phyloP scores from a whole-genome alignment of 2,888 invertebrate genomes.

The Drosophila diplacantha region DNA sequence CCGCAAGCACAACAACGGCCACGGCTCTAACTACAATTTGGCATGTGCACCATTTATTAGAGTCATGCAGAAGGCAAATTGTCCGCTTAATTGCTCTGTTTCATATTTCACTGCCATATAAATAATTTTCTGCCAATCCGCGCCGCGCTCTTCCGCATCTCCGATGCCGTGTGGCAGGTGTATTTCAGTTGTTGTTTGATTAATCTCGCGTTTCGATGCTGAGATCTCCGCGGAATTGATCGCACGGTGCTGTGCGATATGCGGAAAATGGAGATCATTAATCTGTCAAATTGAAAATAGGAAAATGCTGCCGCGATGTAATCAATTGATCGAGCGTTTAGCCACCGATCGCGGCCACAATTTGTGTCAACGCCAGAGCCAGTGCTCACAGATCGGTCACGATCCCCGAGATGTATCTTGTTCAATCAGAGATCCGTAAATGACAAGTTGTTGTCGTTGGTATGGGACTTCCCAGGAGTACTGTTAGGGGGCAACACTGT shows the following conservation, averaged over 20 bases:
- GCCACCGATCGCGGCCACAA: conserved; percentile 16
- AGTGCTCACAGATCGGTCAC: conserved; percentile 6
- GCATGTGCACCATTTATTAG: conserved; percentile 69
- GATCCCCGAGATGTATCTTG: conserved; percentile 7
- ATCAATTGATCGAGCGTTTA: conserved; percentile 16
- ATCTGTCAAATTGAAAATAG: conserved; percentile 33
- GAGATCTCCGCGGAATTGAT: conserved; percentile 24
- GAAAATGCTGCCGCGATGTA: conserved; percentile 16
- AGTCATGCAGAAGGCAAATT: conserved; percentile 64
- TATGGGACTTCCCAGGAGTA: conserved; percentile 25
- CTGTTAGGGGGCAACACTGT: conserved; percentile 28
- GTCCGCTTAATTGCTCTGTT: conserved; percentile 49
- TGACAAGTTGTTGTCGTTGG: conserved; percentile 13
- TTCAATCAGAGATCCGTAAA: conserved; percentile 11
- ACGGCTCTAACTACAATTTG: conserved; percentile 59
- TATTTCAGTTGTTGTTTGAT: conserved; percentile 15
- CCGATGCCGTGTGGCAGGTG: conserved; percentile 20
- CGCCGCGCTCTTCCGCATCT: conserved; percentile 11
- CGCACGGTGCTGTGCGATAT: conserved; percentile 11
- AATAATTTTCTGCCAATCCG: conserved; percentile 10
- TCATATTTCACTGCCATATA: conserved; percentile 25
- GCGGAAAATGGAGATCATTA: conserved; percentile 39
- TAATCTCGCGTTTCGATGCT: conserved; percentile 21
- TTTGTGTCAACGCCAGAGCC: conserved; percentile 27
- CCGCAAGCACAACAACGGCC: conserved; percentile 46